Evolutionary conservation across 2,113 vertebrate species (phyloP), one percentile per base, ranked within the genome.

Genomic region (Piprites chloris): DNA sequence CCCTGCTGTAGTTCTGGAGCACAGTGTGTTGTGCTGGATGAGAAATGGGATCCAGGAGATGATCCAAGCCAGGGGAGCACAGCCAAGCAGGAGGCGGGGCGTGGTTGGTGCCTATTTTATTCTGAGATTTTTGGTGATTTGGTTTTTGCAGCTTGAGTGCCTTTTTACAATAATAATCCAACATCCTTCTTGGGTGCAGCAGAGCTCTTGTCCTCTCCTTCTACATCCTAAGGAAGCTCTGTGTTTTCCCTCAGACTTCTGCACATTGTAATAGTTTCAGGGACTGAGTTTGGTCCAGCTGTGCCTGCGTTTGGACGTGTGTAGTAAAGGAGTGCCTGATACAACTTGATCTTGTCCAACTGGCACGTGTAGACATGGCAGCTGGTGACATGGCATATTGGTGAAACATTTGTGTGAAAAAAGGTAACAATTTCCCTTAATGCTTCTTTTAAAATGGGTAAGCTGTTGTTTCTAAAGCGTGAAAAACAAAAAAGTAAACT

Each of bases 1-100:
- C 27, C 41, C 62, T 67, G 46, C 0, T 37, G 28, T 12, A 65
- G 20, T n/a, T 73, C 35, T 83, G 50, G 52, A 80, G 55, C 75
- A 53, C 41, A 30, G 0, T n/a, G n/a, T 4, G 0, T n/a, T 49
- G 33, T 10, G 9, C 56, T 42, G 69, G 58, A 0, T 49, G 42
- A 68, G 47, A 44, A 62, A 1, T 15, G 44, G 28, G 20, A n/a
- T 39, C 20, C 23, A 15, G 65, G 58, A 46, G 69, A 5, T 39
- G 41, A 44, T 32, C 59, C 59, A 52, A 20, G 49, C 26, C 26
- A 28, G 73, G 15, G 23, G 56, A 55, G 46, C 68, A 79, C 46
- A 46, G 19, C 30, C 32, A 28, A n/a, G 28, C 16, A 82, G 19
- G 9, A 13, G 61, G 39, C 14, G 4, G 3, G 8, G 3, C 6